Evolutionary conservation across 53 echinoderm and acorn worm genomes (phyloP), one percentile per base, ranked within the genome.

Genomic region (Astropecten irregularis): DNA sequence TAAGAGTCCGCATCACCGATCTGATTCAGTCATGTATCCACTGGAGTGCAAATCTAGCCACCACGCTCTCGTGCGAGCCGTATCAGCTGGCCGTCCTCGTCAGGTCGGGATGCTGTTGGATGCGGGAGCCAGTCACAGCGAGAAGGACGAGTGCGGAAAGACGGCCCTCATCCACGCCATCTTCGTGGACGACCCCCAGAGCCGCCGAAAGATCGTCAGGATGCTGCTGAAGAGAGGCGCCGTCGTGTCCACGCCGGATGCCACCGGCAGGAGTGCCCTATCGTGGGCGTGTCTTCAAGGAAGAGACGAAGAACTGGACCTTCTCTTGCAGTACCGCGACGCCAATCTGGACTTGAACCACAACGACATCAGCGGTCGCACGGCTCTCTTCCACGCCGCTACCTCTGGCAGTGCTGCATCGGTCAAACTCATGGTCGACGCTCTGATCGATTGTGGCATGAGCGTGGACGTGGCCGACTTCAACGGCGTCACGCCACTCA

Each of bases 241-340:
- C 0, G 21, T 28, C 18, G 89, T 95, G 28, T 73, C 82, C 11
- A 60, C 62, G 32, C 38, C 79, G 11, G 95, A 95, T 53, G 68
- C 83, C 31, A 82, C 87, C 30, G 92, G 90, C 0, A 62, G 95
- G 39, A 92, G 68, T 35, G 92, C 95, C 11, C 85, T 95, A 22
- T 48, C 63, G 53, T 95, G 95, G 90, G 95, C 95, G 34, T 95
- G 92, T 74, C 67, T 92, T 9, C 84, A 88, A 3, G 95, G 95
- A 13, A 62, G 84, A 15, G 95, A 95, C 69, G 69, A 60, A 33
- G 68, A 85, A 13, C 83, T 95, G 26, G 84, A 83, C 2, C 58
- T 67, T 20, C 57, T 89, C 18, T 57, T 95, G 23, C 59, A 59
- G 26, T 68, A 92, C 63, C 50, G 71, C 10, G 92, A 92, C 21